Conservation (phyloP, 64 coral and sea anemone genomes). For the Dendronephthya gigantea region DNA sequence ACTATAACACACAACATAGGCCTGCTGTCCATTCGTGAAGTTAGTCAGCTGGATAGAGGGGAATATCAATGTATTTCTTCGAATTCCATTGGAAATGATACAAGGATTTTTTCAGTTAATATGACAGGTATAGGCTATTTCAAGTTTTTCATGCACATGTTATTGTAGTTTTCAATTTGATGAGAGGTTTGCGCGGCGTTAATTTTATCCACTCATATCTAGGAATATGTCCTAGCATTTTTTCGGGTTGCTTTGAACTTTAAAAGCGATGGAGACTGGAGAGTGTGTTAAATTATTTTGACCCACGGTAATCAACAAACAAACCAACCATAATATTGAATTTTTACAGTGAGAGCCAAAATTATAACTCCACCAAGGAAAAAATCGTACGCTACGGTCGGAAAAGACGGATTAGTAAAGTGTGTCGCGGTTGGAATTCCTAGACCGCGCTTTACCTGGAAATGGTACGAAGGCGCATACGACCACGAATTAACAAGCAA, state of each 20-base stretch:
- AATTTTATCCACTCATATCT: too few species aligned
- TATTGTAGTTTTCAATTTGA: too few species aligned
- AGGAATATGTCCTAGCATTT: too few species aligned
- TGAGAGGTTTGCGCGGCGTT: too few species aligned
- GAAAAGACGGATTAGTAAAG: background rate
- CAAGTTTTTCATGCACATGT: background rate
- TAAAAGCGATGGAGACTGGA: too few species aligned
- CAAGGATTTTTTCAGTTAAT: background rate
- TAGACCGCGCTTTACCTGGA: background rate
- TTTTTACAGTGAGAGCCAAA: background rate
- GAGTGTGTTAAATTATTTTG: too few species aligned
- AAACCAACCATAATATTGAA: too few species aligned
- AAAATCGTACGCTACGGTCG: background rate
- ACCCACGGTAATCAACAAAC: too few species aligned
- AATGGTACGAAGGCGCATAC: background rate
- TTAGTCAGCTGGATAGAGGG: background rate
- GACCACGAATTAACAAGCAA: background rate
- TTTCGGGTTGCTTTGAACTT: too few species aligned
- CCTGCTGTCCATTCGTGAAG: background rate
- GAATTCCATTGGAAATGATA: background rate
- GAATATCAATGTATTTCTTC: background rate
- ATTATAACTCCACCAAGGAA: background rate
- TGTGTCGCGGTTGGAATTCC: slow-evolving; percentile 1
- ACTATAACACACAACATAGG: background rate
- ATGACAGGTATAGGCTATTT: background rate